A percentile compares a stretch with the other conserved stretches of the same genome.
Evolutionary conservation across 2,888 invertebrate genomes (phyloP).

Genomic region (Acleris holmiana): DNA sequence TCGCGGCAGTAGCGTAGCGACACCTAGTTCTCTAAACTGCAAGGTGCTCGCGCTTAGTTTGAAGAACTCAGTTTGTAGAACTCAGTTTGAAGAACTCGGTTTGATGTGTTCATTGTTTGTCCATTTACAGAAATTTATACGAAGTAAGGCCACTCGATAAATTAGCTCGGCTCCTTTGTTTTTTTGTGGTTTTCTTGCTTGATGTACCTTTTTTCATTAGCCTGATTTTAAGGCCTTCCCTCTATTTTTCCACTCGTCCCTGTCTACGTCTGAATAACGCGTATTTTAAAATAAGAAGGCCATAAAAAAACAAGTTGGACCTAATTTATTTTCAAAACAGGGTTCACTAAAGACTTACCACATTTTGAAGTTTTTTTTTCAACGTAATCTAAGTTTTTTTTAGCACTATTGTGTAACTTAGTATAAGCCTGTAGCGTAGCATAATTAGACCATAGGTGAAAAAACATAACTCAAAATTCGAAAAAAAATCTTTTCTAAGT

Average conservation of each 20-base stretch:
- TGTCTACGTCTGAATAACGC: too few relatives aligned
- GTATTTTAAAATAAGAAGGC: background rate
- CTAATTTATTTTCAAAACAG: constrained; percentile 37
- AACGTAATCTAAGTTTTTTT: constrained; percentile 29
- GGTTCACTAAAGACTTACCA: constrained; percentile 34
- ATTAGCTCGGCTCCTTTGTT: constrained; percentile 30
- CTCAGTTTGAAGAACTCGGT: too few relatives aligned
- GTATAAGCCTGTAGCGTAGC: constrained; percentile 6
- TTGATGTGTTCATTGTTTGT: constrained; percentile 41
- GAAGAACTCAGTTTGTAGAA: too few relatives aligned
- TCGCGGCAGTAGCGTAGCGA: background rate
- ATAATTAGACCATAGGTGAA: constrained; percentile 34
- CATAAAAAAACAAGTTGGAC: constrained; percentile 29
- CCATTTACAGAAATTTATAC: constrained; percentile 39
- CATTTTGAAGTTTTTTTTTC: constrained; percentile 33
- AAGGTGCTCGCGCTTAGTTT: constrained; percentile 35
- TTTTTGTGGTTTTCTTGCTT: constrained; percentile 16
- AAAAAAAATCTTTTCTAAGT: constrained; percentile 37
- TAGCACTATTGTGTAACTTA: constrained; percentile 34
- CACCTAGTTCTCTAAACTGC: constrained; percentile 14
- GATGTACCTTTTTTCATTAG: background rate
- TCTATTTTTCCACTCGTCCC: too few relatives aligned
- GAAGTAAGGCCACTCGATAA: constrained; percentile 36
- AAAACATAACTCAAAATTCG: constrained; percentile 39
- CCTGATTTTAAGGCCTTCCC: too few relatives aligned